These are phyloP conservation scores for Rhagonycha lutea DNA, from an alignment of 2,888 invertebrate genomes.

Conservation along the genomic window DNA sequence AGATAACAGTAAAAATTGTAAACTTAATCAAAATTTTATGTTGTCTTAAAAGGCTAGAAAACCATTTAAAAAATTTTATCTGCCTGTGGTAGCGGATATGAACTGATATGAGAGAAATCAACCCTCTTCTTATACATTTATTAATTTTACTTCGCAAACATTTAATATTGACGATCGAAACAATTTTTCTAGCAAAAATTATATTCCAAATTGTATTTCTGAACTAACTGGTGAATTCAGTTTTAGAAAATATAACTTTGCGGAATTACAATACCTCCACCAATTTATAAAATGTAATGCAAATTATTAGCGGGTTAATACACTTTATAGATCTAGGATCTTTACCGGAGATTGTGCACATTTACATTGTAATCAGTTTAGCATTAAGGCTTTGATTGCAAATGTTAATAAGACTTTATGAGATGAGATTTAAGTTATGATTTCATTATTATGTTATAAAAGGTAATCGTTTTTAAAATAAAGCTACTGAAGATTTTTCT, in stretches of 20 bases:
- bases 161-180: not conserved
- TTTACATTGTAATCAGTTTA: slow-evolving; percentile 5
- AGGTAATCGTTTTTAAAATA: no score
- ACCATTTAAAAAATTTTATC: not conserved
- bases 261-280: not conserved
- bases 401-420: not conserved
- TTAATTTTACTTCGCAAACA: not conserved
- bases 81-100: not conserved
- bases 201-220: not conserved
- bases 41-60: not conserved
- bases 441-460: not conserved
- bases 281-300: not conserved
- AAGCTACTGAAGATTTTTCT: not conserved
- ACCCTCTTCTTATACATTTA: not conserved
- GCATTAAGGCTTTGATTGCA: not conserved
- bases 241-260: not conserved
- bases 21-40: not conserved
- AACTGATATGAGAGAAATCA: not conserved
- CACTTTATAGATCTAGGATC: slow-evolving; percentile 4
- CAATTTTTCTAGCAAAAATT: not conserved
- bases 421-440: not conserved
- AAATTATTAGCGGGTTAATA: not conserved
- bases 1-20: not conserved
- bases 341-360: slow-evolving; percentile 16
- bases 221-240: not conserved